phyloP scores from a whole-genome alignment of 2,113 vertebrate species.

The Trochalopteron elliotii region DNA sequence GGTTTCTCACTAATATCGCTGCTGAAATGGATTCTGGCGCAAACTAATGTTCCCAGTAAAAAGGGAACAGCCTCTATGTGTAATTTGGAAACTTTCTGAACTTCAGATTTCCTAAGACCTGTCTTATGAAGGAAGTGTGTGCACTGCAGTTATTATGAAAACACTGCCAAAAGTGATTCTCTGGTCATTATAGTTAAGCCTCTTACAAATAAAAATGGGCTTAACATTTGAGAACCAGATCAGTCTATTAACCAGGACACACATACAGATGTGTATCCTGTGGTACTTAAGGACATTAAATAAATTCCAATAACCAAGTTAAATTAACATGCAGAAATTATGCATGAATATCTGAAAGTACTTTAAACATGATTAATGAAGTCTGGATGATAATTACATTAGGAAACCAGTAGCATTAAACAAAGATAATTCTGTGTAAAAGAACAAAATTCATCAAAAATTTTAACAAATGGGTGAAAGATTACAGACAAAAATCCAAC shows the following conservation, averaged over 20 bases:
- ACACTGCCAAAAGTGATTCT: background rate
- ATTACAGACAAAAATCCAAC: constrained; percentile 39
- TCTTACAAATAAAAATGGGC: background rate
- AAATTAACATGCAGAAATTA: constrained; percentile 48
- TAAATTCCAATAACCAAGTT: constrained; percentile 18
- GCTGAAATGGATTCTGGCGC: background rate
- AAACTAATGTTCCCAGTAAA: background rate
- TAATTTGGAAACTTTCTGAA: background rate
- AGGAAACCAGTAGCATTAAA: constrained; percentile 50
- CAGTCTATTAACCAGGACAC: background rate
- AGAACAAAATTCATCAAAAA: constrained; percentile 44
- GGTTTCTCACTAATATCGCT: background rate
- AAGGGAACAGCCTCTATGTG: background rate
- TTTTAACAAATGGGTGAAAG: constrained; percentile 15
- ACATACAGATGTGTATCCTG: background rate
- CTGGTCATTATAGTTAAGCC: background rate
- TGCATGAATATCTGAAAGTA: constrained; percentile 32
- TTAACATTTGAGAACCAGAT: background rate
- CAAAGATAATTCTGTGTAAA: constrained; percentile 18
- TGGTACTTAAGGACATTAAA: background rate
- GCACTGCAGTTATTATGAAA: background rate
- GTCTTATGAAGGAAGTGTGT: background rate
- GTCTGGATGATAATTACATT: constrained; percentile 38
- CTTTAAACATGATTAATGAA: constrained; percentile 55
- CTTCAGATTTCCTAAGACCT: background rate